These are phyloP conservation scores for Chlamydotis undulata DNA, from an alignment of 2,113 vertebrate genomes.

Conservation along the genomic window DNA sequence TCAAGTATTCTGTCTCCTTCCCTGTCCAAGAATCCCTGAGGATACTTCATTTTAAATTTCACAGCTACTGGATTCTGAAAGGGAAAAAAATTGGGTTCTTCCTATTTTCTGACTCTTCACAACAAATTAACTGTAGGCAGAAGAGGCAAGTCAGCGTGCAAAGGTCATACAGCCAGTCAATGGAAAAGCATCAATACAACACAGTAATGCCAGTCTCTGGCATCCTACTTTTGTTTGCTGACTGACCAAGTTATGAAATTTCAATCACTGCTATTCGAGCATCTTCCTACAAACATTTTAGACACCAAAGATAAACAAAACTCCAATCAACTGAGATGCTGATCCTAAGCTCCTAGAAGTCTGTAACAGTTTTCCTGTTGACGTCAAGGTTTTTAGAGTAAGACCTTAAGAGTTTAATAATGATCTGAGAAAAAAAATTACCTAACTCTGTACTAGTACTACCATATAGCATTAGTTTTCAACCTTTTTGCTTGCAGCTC, in stretches of 20 bases:
- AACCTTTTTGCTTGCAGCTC: neutral
- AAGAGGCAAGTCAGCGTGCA: neutral
- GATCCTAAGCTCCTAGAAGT: neutral
- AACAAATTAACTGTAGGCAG: neutral
- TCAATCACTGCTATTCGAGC: neutral
- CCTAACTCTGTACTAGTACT: neutral
- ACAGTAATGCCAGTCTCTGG: neutral
- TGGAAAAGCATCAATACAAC: neutral
- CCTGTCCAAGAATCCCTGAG: neutral
- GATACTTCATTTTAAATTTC: constrained; percentile 14
- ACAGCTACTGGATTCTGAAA: neutral
- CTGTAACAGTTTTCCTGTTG: neutral
- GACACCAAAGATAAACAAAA: neutral
- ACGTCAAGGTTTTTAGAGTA: neutral
- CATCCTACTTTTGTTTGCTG: neutral
- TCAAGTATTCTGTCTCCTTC: neutral
- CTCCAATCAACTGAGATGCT: neutral
- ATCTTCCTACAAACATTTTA: neutral
- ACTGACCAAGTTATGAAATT: neutral
- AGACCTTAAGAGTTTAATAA: neutral
- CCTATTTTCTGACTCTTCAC: neutral
- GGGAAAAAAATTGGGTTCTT: neutral
- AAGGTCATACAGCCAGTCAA: neutral
- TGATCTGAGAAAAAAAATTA: neutral
- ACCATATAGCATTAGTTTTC: neutral